Evolutionary conservation across 2,888 invertebrate genomes (phyloP).

Genomic region (Andrena fulva): DNA sequence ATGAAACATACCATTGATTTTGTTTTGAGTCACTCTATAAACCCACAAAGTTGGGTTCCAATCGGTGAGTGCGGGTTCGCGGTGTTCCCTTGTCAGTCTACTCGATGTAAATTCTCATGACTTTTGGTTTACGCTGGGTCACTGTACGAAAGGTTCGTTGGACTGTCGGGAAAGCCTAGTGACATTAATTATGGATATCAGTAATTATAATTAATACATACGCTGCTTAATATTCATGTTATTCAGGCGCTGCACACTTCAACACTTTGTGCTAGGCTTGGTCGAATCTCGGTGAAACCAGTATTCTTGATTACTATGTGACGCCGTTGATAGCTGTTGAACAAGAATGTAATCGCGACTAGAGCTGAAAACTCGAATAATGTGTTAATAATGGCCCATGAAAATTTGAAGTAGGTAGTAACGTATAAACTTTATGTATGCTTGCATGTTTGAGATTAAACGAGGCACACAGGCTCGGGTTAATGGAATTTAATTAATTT

Average conservation of each 20-base stretch:
- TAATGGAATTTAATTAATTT: no score
- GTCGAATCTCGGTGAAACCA: neutral
- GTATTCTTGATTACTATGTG: neutral
- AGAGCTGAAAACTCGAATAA: neutral
- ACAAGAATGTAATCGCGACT: neutral
- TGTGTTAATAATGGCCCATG: neutral
- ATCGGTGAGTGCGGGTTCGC: neutral
- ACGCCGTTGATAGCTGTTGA: neutral
- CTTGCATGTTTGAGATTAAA: no score
- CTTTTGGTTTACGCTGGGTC: constrained; percentile 1
- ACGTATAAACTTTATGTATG: no score
- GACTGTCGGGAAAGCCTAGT: constrained; percentile 7
- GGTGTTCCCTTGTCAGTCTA: neutral
- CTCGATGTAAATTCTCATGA: neutral
- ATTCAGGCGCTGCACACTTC: constrained; percentile 18
- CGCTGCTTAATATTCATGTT: constrained; percentile 26
- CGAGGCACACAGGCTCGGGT: no score
- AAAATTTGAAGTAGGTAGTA: neutral
- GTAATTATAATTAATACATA: constrained; percentile 25
- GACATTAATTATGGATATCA: constrained; percentile 19
- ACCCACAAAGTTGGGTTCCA: no score
- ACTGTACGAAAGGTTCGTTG: constrained; percentile 8
- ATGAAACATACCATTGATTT: no score
- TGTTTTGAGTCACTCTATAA: no score
- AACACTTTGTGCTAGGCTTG: constrained; percentile 3